These are phyloP conservation scores for Acanthopleura granulata DNA, from an alignment of 2,888 invertebrate genomes.

Conservation along the genomic window DNA sequence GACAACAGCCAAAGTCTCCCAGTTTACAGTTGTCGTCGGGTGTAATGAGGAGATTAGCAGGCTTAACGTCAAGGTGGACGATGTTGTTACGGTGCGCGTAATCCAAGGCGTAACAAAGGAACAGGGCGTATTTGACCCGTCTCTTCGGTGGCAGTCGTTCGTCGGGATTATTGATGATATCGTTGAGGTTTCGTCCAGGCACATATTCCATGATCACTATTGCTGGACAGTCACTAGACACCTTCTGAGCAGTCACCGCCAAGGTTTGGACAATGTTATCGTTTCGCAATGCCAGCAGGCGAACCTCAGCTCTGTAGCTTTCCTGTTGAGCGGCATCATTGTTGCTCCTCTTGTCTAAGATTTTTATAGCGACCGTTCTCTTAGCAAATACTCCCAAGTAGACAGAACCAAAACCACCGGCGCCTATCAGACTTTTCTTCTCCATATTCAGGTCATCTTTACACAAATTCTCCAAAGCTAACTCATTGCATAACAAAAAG, in stretches of 20 bases:
- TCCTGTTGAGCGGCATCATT: constrained; percentile 55
- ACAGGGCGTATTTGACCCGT: constrained; percentile 44
- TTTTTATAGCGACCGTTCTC: constrained; percentile 72
- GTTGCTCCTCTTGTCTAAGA: constrained; percentile 66
- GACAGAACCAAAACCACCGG: constrained; percentile 65
- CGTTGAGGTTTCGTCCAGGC: constrained; percentile 54
- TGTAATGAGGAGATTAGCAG: constrained; percentile 72
- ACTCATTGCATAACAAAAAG: not conserved
- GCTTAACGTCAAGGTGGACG: constrained; percentile 76
- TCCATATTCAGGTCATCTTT: not conserved
- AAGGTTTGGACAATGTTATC: constrained; percentile 72
- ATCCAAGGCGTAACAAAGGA: constrained; percentile 72
- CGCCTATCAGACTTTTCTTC: constrained; percentile 38
- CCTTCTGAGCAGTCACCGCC: constrained; percentile 47
- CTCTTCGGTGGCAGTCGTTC: constrained; percentile 39
- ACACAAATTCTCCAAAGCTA: not conserved
- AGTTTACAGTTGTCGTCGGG: constrained; percentile 72
- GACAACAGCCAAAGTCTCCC: constrained; percentile 75
- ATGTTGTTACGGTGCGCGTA: constrained; percentile 73
- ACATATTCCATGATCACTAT: constrained; percentile 74
- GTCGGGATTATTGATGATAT: constrained; percentile 48
- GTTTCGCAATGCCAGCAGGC: constrained; percentile 71
- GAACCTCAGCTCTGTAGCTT: constrained; percentile 70
- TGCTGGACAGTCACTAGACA: constrained; percentile 49
- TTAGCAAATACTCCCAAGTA: constrained; percentile 47